These are phyloP conservation scores for Peucedramus taeniatus DNA, from an alignment of 2,113 vertebrate species.

Conservation along the genomic window DNA sequence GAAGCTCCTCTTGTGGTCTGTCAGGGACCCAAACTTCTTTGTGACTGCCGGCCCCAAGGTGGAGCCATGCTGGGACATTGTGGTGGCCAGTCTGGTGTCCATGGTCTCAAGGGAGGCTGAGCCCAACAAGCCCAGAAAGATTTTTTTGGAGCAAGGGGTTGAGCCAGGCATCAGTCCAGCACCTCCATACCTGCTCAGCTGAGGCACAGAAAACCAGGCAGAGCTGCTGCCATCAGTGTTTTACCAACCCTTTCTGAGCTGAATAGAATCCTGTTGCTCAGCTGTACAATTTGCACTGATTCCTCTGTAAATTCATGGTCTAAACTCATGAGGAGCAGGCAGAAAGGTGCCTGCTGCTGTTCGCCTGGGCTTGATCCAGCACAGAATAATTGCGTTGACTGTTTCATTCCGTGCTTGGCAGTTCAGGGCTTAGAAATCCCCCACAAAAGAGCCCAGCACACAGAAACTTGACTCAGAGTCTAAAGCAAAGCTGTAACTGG, in stretches of 20 bases:
- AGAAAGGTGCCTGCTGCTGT: conserved; percentile 14
- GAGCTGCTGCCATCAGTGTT: not conserved
- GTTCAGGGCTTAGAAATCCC: conserved; percentile 17
- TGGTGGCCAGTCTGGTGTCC: rapidly evolving
- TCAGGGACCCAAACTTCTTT: rapidly evolving
- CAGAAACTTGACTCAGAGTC: not conserved
- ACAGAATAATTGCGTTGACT: not conserved
- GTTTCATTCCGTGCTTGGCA: not conserved
- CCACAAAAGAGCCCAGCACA: not conserved
- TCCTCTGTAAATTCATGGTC: not conserved
- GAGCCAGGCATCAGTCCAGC: rapidly evolving
- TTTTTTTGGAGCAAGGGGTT: rapidly evolving
- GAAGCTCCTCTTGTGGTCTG: not conserved
- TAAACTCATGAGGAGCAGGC: not conserved
- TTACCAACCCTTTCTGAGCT: not conserved
- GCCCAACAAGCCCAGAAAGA: not conserved
- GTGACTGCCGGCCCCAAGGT: not conserved
- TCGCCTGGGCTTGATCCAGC: not conserved
- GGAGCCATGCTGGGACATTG: rapidly evolving
- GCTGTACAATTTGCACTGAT: not conserved
- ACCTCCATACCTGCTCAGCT: not conserved
- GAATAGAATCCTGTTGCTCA: not conserved
- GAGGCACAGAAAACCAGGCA: not conserved
- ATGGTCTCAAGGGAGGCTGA: rapidly evolving
- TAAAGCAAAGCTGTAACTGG: conserved; percentile 31